Evolutionary conservation across 2,888 invertebrate species (phyloP), one percentile per base, ranked within the genome.

Genomic region (Steromphala cineraria): DNA sequence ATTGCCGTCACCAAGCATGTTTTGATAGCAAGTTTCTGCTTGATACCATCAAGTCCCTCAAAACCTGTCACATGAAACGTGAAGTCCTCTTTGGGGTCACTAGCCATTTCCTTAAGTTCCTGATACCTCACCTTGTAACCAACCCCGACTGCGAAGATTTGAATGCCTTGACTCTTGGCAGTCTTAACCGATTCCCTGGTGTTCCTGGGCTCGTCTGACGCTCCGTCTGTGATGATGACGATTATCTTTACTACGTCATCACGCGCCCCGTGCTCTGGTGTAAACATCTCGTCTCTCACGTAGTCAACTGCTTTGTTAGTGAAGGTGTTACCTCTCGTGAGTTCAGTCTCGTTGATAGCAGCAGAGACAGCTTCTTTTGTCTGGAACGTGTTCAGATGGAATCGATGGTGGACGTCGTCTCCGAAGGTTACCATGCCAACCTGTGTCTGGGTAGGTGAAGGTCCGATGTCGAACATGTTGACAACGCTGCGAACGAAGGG

Each of bases 351-450:
- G 28, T 75, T 8, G 75, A 90, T 80, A n/a, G 82, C 82, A 5
- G 75, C 17, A 0, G 80, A 21, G 21, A 89, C 31, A 7, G 52
- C 40, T 3, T 67, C 53, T 21, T 81, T 81, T 67, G 86, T 80
- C 76, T 81, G 53, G 75, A 84, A 83, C 8, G 82, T 81, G 21
- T 89, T 86, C 17, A 90, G 86, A 31, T 86, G 77, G 67, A 89
- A 89, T 76, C 87, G 83, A 31, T 82, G 82, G 79, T 82, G 84
- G 28, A 86, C 79, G 8, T 82, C 67, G 21, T 87, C 83, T 15
- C 89, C 87, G 83, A 89, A 91, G 2, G 89, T 88, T 15, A 90
- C 80, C 8, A 88, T 83, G 0, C 87, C 90, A 10, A 91, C 87
- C 53, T 87, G 81, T 0, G 89, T 87, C 62, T 89, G 88, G 0